Conservation (phyloP, 2,888 invertebrate genomes). For the Pammene fasciana region DNA sequence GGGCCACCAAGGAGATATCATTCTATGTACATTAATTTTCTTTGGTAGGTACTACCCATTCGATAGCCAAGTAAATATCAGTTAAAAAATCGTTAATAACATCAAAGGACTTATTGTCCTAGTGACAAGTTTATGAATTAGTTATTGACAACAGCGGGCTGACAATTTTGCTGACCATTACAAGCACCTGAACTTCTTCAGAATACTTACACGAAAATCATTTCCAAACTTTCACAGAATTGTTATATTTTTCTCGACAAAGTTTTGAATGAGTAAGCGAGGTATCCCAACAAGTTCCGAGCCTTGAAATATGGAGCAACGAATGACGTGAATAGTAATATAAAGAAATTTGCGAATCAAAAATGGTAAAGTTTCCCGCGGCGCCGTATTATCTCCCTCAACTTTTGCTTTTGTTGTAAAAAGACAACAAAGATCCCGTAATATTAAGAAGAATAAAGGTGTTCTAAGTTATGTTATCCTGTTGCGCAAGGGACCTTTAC, state of each 20-base stretch:
- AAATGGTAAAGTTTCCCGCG: conserved; percentile 35
- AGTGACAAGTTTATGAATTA: background rate
- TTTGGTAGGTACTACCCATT: too few species aligned
- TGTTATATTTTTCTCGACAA: conserved; percentile 42
- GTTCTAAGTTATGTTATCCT: conserved; percentile 19
- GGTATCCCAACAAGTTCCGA: conserved; percentile 37
- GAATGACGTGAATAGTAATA: conserved; percentile 44
- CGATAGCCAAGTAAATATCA: background rate
- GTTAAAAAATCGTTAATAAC: background rate
- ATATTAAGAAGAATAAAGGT: conserved; percentile 18
- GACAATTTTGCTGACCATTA: conserved; percentile 13
- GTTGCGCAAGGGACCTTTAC: conserved; percentile 23
- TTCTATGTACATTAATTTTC: too few species aligned
- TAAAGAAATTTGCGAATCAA: conserved; percentile 42
- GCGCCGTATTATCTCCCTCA: conserved; percentile 11
- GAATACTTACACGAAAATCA: conserved; percentile 35
- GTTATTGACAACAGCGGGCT: conserved; percentile 9
- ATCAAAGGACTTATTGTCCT: background rate
- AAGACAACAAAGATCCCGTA: conserved; percentile 17
- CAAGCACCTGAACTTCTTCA: conserved; percentile 32
- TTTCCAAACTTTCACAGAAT: conserved; percentile 37
- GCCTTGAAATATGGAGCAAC: conserved; percentile 43
- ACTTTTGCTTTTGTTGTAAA: conserved; percentile 19
- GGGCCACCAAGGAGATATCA: too few species aligned
- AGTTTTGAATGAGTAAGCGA: conserved; percentile 43